Base-by-base conservation (phyloP, 2,113 vertebrate genomes). In the Pundamilia nyererei region DNA sequence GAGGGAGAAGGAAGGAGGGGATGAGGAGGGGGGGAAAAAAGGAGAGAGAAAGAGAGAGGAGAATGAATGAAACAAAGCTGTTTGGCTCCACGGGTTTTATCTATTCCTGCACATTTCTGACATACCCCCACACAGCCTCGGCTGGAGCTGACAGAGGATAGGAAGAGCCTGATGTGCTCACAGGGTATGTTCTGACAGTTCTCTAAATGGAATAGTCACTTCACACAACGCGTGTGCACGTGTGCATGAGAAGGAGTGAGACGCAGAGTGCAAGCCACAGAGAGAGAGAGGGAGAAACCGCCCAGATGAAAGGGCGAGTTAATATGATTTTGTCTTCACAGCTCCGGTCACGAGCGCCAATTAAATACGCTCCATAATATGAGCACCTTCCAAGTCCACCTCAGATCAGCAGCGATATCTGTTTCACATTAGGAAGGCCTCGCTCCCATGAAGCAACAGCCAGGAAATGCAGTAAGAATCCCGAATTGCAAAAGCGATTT, bases 41-140 rank as follows among this genome's bases (percentile, higher is more conserved):
- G 81, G 21, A 70, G 38, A 85, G 47, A 88, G 42, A 93, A 75
- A 95, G 65, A 95, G 85, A 93, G 91, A 94, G 68, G 85, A 40
- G 86, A 93, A 70, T 94, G 94, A 95, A 95, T 96, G 95, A 96
- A 95, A 95, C 94, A 94, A 95, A 96, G 95, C 94, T 93, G 94
- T 93, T 95, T 95, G 93, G 93, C 93, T 93, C 91, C 90, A 86
- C 11, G 85, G 92, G 93, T 93, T 95, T 94, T 95, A 93, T 95
- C 94, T 95, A 91, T 93, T 87, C 86, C 91, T 91, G 93, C 95
- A 95, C 95, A 95, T 95, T 95, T 94, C 86, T 95, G 95, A 95
- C 95, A 95, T 94, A 91, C 94, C 94, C 94, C 94, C 95, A 93
- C 94, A 93, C 94, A 94, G 92, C 86, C 92, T 88, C 91, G 53